Conservation (phyloP, 2,113 vertebrate species). For the Cyphotilapia sp. region DNA sequence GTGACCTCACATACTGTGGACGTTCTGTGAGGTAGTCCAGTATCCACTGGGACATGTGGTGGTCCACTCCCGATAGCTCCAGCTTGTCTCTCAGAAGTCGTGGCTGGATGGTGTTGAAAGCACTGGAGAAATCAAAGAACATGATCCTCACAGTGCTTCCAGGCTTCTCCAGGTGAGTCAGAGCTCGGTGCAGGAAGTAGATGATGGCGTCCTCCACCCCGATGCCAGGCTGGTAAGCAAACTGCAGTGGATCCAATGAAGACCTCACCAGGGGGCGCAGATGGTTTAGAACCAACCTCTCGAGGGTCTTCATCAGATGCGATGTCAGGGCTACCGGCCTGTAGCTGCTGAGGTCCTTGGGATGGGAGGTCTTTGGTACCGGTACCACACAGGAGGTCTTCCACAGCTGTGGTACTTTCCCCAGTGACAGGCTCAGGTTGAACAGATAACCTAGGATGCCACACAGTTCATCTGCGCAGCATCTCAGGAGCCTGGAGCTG, state of each 20-base stretch:
- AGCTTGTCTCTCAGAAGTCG: fast-evolving
- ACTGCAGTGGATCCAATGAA: fast-evolving
- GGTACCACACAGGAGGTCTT: neutral
- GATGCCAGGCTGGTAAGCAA: too few species aligned
- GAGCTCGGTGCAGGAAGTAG: too few species aligned
- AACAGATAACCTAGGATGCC: fast-evolving
- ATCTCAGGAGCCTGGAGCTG: fast-evolving
- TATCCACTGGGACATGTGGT: too few species aligned
- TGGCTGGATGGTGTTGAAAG: too few species aligned
- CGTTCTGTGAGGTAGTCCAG: too few species aligned
- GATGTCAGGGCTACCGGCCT: neutral
- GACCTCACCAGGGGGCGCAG: fast-evolving
- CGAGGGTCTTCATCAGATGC: fast-evolving
- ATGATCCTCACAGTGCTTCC: too few species aligned
- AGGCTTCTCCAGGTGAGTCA: too few species aligned
- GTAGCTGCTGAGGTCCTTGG: neutral
- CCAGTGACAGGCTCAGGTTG: neutral
- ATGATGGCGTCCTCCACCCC: too few species aligned
- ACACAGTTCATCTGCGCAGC: neutral
- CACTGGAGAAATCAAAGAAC: too few species aligned
- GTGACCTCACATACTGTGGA: too few species aligned
- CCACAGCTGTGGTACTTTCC: neutral
- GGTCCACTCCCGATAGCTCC: fast-evolving
- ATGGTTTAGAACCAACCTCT: neutral
- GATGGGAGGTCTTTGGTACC: neutral